Percentiles rank a stretch among this genome's conserved stretches.
Conservation (phyloP, 2,888 invertebrate species). For the Spisula subtruncata region DNA sequence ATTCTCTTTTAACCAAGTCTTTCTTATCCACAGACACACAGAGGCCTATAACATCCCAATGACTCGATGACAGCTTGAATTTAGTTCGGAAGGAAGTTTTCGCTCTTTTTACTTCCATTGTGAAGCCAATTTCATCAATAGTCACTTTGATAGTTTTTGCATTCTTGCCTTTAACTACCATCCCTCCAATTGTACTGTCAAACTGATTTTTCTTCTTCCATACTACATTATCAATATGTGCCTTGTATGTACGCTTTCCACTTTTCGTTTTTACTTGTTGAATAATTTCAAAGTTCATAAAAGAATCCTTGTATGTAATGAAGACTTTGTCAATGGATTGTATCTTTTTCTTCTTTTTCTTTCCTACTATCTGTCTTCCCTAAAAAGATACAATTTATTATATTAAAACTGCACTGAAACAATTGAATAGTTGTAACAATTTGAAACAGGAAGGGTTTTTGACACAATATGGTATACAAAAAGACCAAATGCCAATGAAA, state of each 20-base stretch:
- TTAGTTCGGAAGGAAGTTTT: slow-evolving; percentile 37
- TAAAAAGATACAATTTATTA: slow-evolving; percentile 23
- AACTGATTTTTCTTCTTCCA: slow-evolving; percentile 49
- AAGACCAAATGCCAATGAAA: too few relatives aligned
- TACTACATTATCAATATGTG: slow-evolving; percentile 31
- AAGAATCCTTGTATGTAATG: slow-evolving; percentile 52
- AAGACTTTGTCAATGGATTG: slow-evolving; percentile 52
- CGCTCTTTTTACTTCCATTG: slow-evolving; percentile 37
- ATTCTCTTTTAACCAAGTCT: slow-evolving; percentile 39
- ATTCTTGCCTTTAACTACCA: slow-evolving; percentile 35
- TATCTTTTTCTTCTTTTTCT: slow-evolving; percentile 26
- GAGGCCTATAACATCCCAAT: slow-evolving; percentile 44
- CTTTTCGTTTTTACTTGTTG: slow-evolving; percentile 9
- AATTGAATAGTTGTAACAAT: too few relatives aligned
- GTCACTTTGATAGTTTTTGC: slow-evolving; percentile 27
- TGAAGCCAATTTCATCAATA: slow-evolving; percentile 50
- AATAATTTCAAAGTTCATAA: slow-evolving; percentile 43
- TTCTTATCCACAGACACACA: slow-evolving; percentile 43
- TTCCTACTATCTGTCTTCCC: slow-evolving; percentile 47
- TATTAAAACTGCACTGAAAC: not conserved
- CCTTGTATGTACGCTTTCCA: slow-evolving; percentile 24
- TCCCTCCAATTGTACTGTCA: slow-evolving; percentile 42
- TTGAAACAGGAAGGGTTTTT: too few relatives aligned
- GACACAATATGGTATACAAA: too few relatives aligned
- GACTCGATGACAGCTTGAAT: slow-evolving; percentile 24